phyloP scores from a whole-genome alignment of 2,113 vertebrate genomes.

The Irena cyanogastra region DNA sequence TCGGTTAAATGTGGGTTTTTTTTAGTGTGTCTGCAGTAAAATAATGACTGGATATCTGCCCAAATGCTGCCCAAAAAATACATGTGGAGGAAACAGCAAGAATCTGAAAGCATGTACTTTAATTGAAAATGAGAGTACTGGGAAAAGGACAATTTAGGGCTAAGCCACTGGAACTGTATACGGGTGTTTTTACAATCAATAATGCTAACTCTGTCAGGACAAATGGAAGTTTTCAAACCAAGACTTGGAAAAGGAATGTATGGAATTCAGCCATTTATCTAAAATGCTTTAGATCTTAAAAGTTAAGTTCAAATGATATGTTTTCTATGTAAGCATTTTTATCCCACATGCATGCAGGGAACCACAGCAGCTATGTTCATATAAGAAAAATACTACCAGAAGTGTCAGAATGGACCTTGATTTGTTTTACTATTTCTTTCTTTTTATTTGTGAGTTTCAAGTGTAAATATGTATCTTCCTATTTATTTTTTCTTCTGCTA shows the following conservation, averaged over 20 bases:
- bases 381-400: neutral
- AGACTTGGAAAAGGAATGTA: neutral
- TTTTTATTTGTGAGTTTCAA: neutral
- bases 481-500: neutral
- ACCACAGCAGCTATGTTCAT: neutral
- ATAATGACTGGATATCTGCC: neutral
- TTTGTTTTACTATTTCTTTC: neutral
- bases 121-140: neutral
- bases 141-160: neutral
- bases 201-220: neutral
- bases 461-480: neutral
- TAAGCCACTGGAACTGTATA: neutral
- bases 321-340: neutral
- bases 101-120: neutral
- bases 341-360: neutral
- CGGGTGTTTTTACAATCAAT: neutral
- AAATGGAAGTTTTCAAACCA: neutral
- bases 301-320: neutral
- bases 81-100: neutral
- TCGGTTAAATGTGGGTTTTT: neutral
- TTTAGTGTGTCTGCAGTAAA: neutral
- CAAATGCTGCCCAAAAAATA: neutral
- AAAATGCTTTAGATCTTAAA: neutral
- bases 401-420: neutral
- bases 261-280: neutral